phyloP scores from a whole-genome alignment of 2,888 invertebrate species.

The Drosophila diplacantha region DNA sequence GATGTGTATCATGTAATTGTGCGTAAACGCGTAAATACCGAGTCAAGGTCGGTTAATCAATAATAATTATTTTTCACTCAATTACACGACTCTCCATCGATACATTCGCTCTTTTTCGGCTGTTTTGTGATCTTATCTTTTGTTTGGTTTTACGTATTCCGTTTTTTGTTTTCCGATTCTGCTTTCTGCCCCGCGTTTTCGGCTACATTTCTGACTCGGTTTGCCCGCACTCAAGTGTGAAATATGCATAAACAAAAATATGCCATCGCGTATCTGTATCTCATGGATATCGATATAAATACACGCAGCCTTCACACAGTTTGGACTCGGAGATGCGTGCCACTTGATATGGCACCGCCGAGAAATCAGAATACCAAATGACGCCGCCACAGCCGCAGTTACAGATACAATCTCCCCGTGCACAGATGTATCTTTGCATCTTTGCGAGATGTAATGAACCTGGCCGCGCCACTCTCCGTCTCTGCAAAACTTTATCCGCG shows the following conservation, averaged over 20 bases:
- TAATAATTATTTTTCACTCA: conserved; percentile 75
- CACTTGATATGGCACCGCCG: conserved; percentile 60
- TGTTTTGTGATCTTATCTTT: conserved; percentile 30
- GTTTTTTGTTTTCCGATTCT: conserved; percentile 17
- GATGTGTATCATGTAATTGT: conserved; percentile 61
- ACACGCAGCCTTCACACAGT: conserved; percentile 64
- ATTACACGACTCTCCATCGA: conserved; percentile 51
- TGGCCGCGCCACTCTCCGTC: conserved; percentile 9
- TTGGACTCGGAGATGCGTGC: conserved; percentile 59
- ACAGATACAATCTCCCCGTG: conserved; percentile 9
- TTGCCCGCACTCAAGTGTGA: conserved; percentile 60
- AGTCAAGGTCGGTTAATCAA: conserved; percentile 74
- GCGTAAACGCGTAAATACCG: conserved; percentile 71
- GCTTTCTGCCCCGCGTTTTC: conserved; percentile 8
- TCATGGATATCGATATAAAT: conserved; percentile 53
- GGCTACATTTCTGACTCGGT: conserved; percentile 47
- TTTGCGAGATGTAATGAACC: conserved; percentile 47
- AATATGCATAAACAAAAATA: conserved; percentile 67
- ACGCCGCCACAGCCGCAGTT: conserved; percentile 38
- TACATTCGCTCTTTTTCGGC: conserved; percentile 31
- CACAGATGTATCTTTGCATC: conserved; percentile 21
- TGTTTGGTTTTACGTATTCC: conserved; percentile 12
- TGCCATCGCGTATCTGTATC: conserved; percentile 65
- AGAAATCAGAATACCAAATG: conserved; percentile 70
- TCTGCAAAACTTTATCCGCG: conserved; percentile 46